These are phyloP conservation scores for Apomyelois bistriatella DNA, from an alignment of 2,888 invertebrate genomes.

Conservation along the genomic window DNA sequence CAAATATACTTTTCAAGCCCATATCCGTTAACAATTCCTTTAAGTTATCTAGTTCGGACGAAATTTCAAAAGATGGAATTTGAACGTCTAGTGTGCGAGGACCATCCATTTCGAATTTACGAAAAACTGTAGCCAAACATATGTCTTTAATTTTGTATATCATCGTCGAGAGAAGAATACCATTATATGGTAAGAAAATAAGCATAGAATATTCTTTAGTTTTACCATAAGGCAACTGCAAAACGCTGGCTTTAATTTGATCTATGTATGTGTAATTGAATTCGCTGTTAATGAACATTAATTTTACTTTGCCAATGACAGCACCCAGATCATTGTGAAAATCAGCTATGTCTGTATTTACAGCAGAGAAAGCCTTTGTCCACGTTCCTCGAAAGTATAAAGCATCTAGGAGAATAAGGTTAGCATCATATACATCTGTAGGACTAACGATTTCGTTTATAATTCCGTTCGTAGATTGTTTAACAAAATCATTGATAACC, in stretches of 20 bases:
- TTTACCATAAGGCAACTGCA: slow-evolving; percentile 60
- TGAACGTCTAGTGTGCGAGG: slow-evolving; percentile 72
- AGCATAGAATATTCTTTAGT: slow-evolving; percentile 80
- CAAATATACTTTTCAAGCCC: slow-evolving; percentile 57
- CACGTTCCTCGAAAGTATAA: slow-evolving; percentile 62
- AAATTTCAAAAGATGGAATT: slow-evolving; percentile 80
- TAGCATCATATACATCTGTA: slow-evolving; percentile 41
- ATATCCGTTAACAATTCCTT: slow-evolving; percentile 66
- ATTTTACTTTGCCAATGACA: slow-evolving; percentile 52
- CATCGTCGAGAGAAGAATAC: slow-evolving; percentile 58
- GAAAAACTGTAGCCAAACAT: slow-evolving; percentile 67
- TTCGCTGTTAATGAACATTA: slow-evolving; percentile 42
- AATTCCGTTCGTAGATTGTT: slow-evolving; percentile 44
- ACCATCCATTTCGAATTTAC: slow-evolving; percentile 48
- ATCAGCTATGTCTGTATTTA: slow-evolving; percentile 42
- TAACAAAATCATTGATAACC: slow-evolving; percentile 52
- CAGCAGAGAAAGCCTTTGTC: slow-evolving; percentile 41
- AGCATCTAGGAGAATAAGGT: slow-evolving; percentile 52
- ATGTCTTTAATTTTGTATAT: slow-evolving; percentile 66
- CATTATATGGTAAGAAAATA: slow-evolving; percentile 78
- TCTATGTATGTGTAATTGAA: slow-evolving; percentile 37
- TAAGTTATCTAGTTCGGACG: slow-evolving; percentile 64
- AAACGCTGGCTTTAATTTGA: slow-evolving; percentile 40
- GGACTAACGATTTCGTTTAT: slow-evolving; percentile 54
- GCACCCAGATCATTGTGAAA: slow-evolving; percentile 49